Evolutionary conservation across 2,113 vertebrate species (phyloP).

Genomic region (Lota lota): DNA sequence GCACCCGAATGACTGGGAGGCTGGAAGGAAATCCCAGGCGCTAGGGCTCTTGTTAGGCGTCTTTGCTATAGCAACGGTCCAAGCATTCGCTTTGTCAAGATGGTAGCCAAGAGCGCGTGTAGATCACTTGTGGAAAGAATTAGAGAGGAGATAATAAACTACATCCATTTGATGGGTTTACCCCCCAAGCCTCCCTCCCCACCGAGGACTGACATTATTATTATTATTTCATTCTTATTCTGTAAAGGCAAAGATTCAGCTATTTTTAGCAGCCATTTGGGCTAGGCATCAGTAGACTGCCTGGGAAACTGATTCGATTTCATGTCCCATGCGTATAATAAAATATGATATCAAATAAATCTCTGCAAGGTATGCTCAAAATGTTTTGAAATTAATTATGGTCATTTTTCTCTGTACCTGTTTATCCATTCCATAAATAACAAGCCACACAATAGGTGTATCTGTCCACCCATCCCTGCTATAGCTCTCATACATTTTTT

Average conservation of each 20-base stretch:
- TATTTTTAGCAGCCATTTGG: background rate
- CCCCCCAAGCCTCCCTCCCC: background rate
- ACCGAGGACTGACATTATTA: no score
- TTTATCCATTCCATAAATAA: no score
- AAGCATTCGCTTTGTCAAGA: conserved; percentile 10
- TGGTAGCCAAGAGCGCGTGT: background rate
- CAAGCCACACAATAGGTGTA: no score
- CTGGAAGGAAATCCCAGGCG: conserved; percentile 31
- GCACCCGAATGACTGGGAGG: background rate
- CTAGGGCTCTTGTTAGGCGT: conserved; percentile 34
- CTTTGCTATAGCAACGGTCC: conserved; percentile 35
- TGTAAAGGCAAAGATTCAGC: background rate
- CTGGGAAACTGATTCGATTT: conserved; percentile 32
- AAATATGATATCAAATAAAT: conserved; percentile 1
- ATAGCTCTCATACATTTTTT: no score
- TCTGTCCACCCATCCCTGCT: no score
- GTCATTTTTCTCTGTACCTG: background rate
- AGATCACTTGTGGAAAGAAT: background rate
- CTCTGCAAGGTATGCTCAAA: background rate
- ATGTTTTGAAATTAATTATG: background rate
- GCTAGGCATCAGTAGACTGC: background rate
- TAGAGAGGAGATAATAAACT: background rate
- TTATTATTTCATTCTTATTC: background rate
- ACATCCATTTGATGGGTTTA: background rate
- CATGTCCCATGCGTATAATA: conserved; percentile 13